Evolutionary conservation across 2,797 vertebrate species (phyloP).

Genomic region (Triplophysa yarkandensis): DNA sequence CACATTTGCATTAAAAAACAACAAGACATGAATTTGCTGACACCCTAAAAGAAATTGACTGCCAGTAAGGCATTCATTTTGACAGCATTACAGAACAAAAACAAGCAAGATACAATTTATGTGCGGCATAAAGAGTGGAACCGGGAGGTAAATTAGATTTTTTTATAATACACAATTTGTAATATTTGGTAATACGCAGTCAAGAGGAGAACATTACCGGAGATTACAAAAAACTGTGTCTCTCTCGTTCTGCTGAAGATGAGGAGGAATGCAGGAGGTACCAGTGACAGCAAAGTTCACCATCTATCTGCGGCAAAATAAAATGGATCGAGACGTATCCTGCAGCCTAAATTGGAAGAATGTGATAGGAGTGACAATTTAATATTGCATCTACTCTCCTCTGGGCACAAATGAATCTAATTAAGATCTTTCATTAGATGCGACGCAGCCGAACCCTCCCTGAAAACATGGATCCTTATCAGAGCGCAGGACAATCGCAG

Average conservation of each 20-base stretch:
- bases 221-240: constrained; percentile 12
- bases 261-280: constrained; percentile 39
- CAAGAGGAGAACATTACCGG: background rate
- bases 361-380: constrained; percentile 63
- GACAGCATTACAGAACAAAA: background rate
- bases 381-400: constrained; percentile 66
- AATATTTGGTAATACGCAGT: constrained; percentile 3
- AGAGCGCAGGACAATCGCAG: constrained; percentile 54
- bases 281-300: constrained; percentile 56
- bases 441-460: constrained; percentile 51
- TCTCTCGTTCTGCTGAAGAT: constrained; percentile 12
- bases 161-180: background rate
- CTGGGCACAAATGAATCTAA: constrained; percentile 67
- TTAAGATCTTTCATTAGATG: constrained; percentile 72
- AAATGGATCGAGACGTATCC: constrained; percentile 57
- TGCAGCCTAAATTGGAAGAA: constrained; percentile 60
- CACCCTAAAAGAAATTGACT: constrained; percentile 6
- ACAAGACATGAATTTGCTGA: constrained; percentile 9
- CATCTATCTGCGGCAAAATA: constrained; percentile 56
- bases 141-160: constrained; percentile 16
- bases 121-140: constrained; percentile 22
- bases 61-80: constrained; percentile 14
- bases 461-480: constrained; percentile 66
- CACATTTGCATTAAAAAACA: constrained; percentile 9
- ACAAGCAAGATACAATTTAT: constrained; percentile 9